Percentiles rank a stretch among this genome's conserved stretches.
Conservation (phyloP, 2,797 vertebrate genomes). For the Rhinella marina region DNA sequence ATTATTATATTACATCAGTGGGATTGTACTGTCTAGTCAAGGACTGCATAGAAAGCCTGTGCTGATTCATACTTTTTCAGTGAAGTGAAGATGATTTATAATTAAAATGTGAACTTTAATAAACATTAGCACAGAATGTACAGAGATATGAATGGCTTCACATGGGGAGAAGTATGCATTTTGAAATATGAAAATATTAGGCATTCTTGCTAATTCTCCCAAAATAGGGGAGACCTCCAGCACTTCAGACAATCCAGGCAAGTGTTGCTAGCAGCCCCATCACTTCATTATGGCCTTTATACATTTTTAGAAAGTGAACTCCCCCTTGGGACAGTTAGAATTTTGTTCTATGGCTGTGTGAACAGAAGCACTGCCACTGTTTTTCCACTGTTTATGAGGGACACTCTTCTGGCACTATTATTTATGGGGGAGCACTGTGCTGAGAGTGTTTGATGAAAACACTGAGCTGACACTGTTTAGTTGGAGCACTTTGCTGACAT, state of each 20-base stretch:
- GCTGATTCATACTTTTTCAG: background rate
- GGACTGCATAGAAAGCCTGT: background rate
- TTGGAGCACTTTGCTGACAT: too few relatives aligned
- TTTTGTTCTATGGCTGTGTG: background rate
- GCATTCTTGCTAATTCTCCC: background rate
- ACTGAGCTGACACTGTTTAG: too few relatives aligned
- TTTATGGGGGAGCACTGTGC: too few relatives aligned
- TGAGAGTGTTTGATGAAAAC: too few relatives aligned
- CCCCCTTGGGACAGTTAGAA: background rate
- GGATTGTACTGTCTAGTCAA: background rate
- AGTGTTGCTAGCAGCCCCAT: background rate
- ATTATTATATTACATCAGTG: background rate
- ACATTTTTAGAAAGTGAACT: background rate
- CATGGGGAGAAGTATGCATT: background rate
- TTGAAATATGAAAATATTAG: background rate
- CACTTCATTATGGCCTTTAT: background rate
- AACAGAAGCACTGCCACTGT: background rate
- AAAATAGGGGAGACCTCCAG: background rate
- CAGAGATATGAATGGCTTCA: background rate
- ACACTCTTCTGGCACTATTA: background rate
- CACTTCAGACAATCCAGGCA: background rate
- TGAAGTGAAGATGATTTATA: constrained; percentile 15
- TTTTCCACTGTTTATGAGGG: background rate
- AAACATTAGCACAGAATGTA: background rate
- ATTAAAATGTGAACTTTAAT: constrained; percentile 21